These are phyloP conservation scores for Sphenopsis melanotis DNA, from an alignment of 2,797 vertebrate genomes.

Conservation along the genomic window DNA sequence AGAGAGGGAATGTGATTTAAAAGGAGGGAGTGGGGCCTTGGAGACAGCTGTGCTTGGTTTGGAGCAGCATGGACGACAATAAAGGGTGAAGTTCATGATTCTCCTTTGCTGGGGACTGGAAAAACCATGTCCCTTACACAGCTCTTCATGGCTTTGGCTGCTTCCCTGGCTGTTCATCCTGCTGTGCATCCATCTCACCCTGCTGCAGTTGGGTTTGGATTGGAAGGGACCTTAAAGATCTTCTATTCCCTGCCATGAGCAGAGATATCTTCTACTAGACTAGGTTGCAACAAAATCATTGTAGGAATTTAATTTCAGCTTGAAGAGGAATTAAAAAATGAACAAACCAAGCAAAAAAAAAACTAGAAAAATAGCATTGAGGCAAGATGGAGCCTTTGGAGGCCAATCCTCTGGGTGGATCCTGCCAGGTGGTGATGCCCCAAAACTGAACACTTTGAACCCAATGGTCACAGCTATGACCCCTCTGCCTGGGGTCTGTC, in stretches of 20 bases:
- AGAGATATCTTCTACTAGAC: neutral
- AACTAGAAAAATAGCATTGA: neutral
- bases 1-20: neutral
- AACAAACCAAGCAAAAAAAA: rapidly evolving
- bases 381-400: neutral
- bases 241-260: neutral
- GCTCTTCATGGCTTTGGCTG: neutral
- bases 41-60: too few species aligned
- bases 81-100: too few species aligned
- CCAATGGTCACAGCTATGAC: rapidly evolving
- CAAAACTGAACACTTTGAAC: neutral
- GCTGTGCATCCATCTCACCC: neutral
- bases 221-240: neutral
- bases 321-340: neutral
- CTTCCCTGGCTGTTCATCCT: neutral
- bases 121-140: neutral
- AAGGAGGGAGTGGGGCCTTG: too few species aligned
- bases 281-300: neutral
- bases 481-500: neutral
- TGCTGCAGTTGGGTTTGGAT: neutral
- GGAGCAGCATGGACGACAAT: too few species aligned
- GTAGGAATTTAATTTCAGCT: neutral
- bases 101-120: neutral
- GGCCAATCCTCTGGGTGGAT: neutral
- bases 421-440: neutral